A percentile compares a stretch with the other conserved stretches of the same genome.
Conservation (phyloP, 2,797 vertebrate genomes). For the Momotus momota region DNA sequence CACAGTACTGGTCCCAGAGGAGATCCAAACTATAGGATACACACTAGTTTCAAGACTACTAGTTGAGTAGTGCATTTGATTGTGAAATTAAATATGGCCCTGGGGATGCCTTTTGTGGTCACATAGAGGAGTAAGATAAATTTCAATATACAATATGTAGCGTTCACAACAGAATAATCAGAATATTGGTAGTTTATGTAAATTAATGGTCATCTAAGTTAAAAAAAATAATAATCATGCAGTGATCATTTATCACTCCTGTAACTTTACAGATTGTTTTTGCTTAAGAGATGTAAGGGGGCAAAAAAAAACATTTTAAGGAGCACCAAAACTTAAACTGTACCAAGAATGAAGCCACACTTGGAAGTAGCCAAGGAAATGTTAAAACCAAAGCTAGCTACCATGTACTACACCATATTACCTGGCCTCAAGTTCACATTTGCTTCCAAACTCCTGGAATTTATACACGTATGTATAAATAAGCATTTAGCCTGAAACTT, state of each 20-base stretch:
- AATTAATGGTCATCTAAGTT: not conserved
- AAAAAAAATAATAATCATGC: not conserved
- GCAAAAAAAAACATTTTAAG: not conserved
- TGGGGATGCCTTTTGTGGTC: constrained; percentile 40
- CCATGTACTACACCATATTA: not conserved
- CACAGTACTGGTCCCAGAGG: not conserved
- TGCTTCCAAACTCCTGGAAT: not conserved
- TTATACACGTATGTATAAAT: not conserved
- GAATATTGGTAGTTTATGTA: not conserved
- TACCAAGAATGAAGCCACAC: not conserved
- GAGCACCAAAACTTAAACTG: not conserved
- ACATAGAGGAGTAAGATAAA: not conserved
- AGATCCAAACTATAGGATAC: not conserved
- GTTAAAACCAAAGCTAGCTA: not conserved
- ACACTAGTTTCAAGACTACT: not conserved
- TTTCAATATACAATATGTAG: not conserved
- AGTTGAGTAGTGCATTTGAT: constrained; percentile 18
- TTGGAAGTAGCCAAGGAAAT: not conserved
- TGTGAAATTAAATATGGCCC: constrained; percentile 52
- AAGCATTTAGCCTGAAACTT: not conserved
- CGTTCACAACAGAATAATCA: not conserved
- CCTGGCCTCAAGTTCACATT: not conserved
- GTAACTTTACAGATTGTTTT: not conserved
- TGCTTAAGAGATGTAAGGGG: not conserved
- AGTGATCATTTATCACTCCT: not conserved